Evolutionary conservation across 2,888 invertebrate species (phyloP), one percentile per base, ranked within the genome.

Genomic region (Ecliptopera silaceata): DNA sequence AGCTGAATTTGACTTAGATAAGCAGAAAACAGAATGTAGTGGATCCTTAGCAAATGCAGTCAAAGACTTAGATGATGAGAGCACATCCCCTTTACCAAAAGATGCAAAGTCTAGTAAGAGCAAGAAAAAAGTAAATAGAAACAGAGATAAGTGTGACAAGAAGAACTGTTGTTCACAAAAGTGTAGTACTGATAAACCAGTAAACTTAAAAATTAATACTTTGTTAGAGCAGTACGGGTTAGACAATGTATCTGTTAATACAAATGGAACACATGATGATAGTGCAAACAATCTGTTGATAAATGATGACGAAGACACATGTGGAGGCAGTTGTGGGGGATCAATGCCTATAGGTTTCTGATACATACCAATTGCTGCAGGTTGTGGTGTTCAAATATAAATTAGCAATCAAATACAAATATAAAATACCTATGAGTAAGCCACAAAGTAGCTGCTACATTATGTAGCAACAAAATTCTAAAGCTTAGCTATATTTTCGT

Each of bases 1-100:
- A 32, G 92, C 93, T 22, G 92, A 93, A 68, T 93, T 63, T 58
- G 63, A 56, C 22, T 93, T 60, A 64, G 86, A 64, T 71, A 79
- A 59, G 17, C 55, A 82, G 74, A 55, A 77, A 82, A 61, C 61
- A 45, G 64, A 66, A 18, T 63, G 69, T 13, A 63, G 69, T 12
- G 60, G 53, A 34, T 22, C 31, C 42, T 60, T 82, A 56, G 61
- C 66, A 32, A 46, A 73, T 56, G 77, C 70, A 39, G 59, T 82
- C 11, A 68, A 72, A 54, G 81, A 87, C 42, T 70, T 89, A 55
- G 75, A 79, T 48, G 75, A 79, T 48, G 52, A 58, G 17, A 61
- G 45, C 36, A 68, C 59, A 50, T 71, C 63, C 56, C 48, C 60
- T 47, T 75, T 64, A 38, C 62, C 26, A 65, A 77, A 69, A 43